Evolutionary conservation across 2,797 vertebrate genomes (phyloP), one percentile per base, ranked within the genome.

Genomic region (Pelobates cultripes): DNA sequence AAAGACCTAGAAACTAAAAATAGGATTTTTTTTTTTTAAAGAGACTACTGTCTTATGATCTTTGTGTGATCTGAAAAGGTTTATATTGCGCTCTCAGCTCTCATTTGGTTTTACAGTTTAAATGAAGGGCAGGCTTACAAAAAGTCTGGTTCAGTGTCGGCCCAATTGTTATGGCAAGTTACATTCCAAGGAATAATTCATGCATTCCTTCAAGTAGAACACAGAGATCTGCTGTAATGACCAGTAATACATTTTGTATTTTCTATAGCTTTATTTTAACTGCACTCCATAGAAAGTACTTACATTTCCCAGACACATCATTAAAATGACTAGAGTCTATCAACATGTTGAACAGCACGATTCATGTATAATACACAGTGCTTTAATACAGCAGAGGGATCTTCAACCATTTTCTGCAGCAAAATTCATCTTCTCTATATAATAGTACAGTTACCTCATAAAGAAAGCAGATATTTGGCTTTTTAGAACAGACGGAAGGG

Each of bases 121-220:
- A 28, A 64, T 64, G 4, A 64, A 64, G 28, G 61, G n/a, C 61
- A 28, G 28, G 42, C 66, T 43, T 68, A 42, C 66, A 68, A 68
- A 68, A 43, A 43, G 66, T 68, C 66, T 68, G 40, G 8, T 68
- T 68, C 66, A 43, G 66, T 68, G 66, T 43, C 66, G 43, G 66
- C 13, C 43, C 43, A 63, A 43, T 17, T 77, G 64, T 63, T 77
- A 14, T 1, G 0, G 43, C 43, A 0, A 70, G 45, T 47, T 8
- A 7, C 40, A 3, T 57, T 73, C 70, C 70, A 2, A 0, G 0
- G 60, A 12, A 61, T 69, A 45, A 70, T 64, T 83, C 41, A 12
- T 3, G 70, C 78, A 15, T 75, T 78, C 79, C 57, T 40, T 69
- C 7, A 0, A 17, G 15, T 44, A 73, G 64, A 42, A 40, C 68